Conservation (phyloP, 2,113 vertebrate genomes). For the Neodontobutis hainanensis region DNA sequence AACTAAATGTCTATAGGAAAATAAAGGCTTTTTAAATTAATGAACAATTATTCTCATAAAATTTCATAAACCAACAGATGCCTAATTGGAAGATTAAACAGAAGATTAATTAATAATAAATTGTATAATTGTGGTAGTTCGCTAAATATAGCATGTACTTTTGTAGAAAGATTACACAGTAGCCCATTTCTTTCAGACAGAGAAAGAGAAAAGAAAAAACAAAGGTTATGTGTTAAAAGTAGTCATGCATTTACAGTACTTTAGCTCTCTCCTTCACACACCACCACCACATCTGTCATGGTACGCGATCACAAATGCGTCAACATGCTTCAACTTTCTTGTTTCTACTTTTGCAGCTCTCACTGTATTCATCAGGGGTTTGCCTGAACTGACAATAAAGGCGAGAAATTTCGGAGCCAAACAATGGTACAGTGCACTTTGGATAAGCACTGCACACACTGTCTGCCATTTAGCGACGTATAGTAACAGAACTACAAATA, state of each 20-base stretch:
- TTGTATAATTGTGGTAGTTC: background rate
- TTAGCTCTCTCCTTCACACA: constrained; percentile 18
- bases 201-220: constrained; percentile 14
- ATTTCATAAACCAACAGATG: background rate
- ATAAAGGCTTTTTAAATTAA: background rate
- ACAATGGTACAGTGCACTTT: constrained; percentile 77
- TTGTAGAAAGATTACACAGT: constrained; percentile 2
- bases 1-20: background rate
- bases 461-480: constrained; percentile 69
- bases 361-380: constrained; percentile 75
- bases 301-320: constrained; percentile 76
- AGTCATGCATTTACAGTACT: constrained; percentile 51
- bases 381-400: constrained; percentile 77
- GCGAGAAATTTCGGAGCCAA: constrained; percentile 73
- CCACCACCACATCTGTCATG: constrained; percentile 71
- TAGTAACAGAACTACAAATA: constrained; percentile 68
- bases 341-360: constrained; percentile 74
- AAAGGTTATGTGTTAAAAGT: constrained; percentile 29
- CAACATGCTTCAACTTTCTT: constrained; percentile 73
- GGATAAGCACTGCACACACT: constrained; percentile 68
- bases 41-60: constrained; percentile 6
- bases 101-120: constrained; percentile 4
- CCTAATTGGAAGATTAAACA: constrained; percentile 6
- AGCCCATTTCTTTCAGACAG: constrained; percentile 21
- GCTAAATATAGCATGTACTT: constrained; percentile 8